These are phyloP conservation scores for Sphaerodactylus townsendi DNA, from an alignment of 2,113 vertebrate species.

Conservation along the genomic window DNA sequence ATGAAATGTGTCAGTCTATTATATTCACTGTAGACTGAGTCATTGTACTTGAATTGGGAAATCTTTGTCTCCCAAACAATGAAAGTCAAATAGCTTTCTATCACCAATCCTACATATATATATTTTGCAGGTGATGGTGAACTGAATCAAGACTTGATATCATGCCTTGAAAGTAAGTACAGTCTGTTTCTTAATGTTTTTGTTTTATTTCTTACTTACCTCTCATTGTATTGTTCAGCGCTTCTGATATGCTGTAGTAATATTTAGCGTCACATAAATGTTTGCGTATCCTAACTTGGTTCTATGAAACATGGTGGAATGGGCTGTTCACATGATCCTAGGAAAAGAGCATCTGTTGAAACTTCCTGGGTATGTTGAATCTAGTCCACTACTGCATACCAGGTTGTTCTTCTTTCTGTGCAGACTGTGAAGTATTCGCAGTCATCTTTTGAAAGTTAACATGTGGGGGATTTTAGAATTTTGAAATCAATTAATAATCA, in stretches of 20 bases:
- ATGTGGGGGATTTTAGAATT: neutral
- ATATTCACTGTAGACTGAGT: neutral
- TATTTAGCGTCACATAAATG: neutral
- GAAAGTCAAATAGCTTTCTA: neutral
- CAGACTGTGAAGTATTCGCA: neutral
- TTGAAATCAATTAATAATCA: slow-evolving; percentile 30
- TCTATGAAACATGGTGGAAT: neutral
- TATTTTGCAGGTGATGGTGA: slow-evolving; percentile 44
- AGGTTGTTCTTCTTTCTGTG: neutral
- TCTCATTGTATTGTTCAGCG: neutral
- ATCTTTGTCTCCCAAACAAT: neutral
- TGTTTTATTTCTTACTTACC: neutral
- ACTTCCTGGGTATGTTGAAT: no score
- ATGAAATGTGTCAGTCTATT: neutral
- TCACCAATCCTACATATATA: neutral
- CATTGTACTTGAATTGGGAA: neutral
- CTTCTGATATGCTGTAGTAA: neutral
- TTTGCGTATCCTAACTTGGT: neutral
- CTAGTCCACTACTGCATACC: neutral
- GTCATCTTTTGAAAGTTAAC: neutral
- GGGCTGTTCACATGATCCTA: neutral
- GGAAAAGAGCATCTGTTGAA: neutral
- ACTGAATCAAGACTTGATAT: slow-evolving; percentile 33
- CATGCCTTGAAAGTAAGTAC: slow-evolving; percentile 46
- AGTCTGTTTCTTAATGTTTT: neutral